Percentiles rank a stretch among this genome's conserved stretches.
phyloP scores from a whole-genome alignment of 1,140 invertebrate genomes.

The Gryllus bimaculatus region DNA sequence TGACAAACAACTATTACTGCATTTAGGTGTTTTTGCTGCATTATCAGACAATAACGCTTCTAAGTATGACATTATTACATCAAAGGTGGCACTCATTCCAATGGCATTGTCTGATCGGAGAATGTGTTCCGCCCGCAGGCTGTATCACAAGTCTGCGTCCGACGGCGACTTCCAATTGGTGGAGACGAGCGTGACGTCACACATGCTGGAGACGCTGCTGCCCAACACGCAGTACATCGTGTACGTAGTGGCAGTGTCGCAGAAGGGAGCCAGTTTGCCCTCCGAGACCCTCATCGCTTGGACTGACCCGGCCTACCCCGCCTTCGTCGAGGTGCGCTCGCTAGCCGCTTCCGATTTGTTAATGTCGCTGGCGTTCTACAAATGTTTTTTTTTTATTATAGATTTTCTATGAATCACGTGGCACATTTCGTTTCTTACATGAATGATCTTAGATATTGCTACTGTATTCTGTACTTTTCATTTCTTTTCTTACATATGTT shows the following conservation, averaged over 20 bases:
- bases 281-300: slow-evolving; percentile 72
- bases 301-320: slow-evolving; percentile 76
- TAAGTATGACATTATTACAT: too few relatives aligned
- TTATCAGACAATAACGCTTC: too few relatives aligned
- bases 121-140: slow-evolving; percentile 32
- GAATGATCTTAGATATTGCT: too few relatives aligned
- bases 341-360: neutral
- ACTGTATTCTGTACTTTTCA: too few relatives aligned
- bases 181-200: slow-evolving; percentile 54
- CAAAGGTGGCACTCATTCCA: too few relatives aligned
- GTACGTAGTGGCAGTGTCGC: slow-evolving; percentile 58
- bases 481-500: too few relatives aligned
- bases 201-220: slow-evolving; percentile 53
- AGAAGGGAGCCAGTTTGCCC: slow-evolving; percentile 55
- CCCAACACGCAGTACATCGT: slow-evolving; percentile 70
- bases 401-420: neutral
- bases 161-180: slow-evolving; percentile 47
- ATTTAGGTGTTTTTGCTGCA: too few relatives aligned
- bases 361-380: neutral
- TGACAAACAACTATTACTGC: too few relatives aligned
- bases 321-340: slow-evolving; percentile 63
- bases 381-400: neutral
- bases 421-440: neutral
- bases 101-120: too few relatives aligned
- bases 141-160: slow-evolving; percentile 54